Evolutionary conservation across 92 coral and sea anemone genomes (phyloP).

Genomic region (Muricea muricata): DNA sequence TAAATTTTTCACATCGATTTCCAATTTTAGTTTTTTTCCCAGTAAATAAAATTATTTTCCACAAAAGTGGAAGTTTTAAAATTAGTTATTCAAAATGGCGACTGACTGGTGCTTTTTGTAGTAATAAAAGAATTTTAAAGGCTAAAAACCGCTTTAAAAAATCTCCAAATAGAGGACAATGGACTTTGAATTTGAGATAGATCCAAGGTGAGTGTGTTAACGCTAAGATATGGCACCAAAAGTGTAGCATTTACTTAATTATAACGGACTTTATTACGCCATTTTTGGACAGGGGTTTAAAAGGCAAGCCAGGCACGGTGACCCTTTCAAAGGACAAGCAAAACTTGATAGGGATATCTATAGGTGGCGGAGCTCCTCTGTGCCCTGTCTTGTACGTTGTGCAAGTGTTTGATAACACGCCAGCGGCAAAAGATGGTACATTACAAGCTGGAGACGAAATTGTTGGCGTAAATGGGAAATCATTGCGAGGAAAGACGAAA

Average conservation of each 20-base stretch:
- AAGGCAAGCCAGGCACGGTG: constrained; percentile 96
- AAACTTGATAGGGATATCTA: constrained; percentile 93
- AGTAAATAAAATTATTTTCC: neutral
- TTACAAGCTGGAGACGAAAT: constrained; percentile 99
- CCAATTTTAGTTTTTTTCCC: neutral
- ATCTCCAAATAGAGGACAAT: constrained; percentile 30
- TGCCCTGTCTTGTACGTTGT: constrained; percentile 98
- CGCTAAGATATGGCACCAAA: neutral
- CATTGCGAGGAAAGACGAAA: constrained; percentile 95
- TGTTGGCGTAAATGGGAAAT: constrained; percentile 98
- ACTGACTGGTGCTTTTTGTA: constrained; percentile 25
- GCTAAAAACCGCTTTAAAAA: neutral
- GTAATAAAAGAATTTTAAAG: neutral
- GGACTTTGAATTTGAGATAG: constrained; percentile 98
- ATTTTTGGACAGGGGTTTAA: constrained; percentile 78
- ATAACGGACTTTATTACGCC: neutral
- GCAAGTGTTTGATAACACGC: constrained; percentile 98
- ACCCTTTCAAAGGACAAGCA: constrained; percentile 94
- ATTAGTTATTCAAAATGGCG: constrained; percentile 35
- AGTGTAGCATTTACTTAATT: neutral
- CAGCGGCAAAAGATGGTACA: constrained; percentile 92
- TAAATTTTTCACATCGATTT: too few species aligned
- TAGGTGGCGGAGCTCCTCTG: constrained; percentile 99
- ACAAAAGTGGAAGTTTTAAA: neutral
- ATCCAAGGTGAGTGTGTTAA: constrained; percentile 79